phyloP scores from a whole-genome alignment of 2,113 vertebrate genomes.

The Panthera tigris region DNA sequence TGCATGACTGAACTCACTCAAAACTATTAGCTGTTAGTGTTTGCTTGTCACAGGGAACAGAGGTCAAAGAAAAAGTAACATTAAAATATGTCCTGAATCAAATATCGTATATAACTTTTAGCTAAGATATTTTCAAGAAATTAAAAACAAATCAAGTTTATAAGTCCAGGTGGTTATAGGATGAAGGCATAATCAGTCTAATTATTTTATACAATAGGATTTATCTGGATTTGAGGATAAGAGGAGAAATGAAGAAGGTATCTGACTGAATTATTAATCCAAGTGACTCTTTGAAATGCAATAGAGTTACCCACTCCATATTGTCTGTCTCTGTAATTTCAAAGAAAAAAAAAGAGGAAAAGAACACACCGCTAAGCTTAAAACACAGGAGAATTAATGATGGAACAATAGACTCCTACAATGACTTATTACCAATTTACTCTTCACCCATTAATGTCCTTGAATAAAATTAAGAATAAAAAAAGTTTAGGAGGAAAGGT shows the following conservation, averaged over 20 bases:
- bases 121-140: not conserved
- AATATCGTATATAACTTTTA: not conserved
- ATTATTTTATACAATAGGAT: not conserved
- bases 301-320: not conserved
- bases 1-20: not conserved
- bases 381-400: not conserved
- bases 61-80: conserved; percentile 17
- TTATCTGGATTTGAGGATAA: not conserved
- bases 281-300: not conserved
- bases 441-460: not conserved
- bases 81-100: not conserved
- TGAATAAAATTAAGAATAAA: conserved; percentile 29
- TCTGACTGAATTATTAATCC: conserved; percentile 37
- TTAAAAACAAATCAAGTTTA: not conserved
- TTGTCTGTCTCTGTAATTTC: not conserved
- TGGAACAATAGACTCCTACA: not conserved
- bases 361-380: not conserved
- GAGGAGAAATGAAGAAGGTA: not conserved
- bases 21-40: not conserved
- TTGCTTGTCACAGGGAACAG: not conserved
- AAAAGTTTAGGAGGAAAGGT: not conserved
- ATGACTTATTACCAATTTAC: not conserved
- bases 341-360: not conserved
- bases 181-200: not conserved
- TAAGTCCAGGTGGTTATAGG: not conserved